Evolutionary conservation across 2,797 vertebrate genomes (phyloP).

Genomic region (Salarias fasciatus): DNA sequence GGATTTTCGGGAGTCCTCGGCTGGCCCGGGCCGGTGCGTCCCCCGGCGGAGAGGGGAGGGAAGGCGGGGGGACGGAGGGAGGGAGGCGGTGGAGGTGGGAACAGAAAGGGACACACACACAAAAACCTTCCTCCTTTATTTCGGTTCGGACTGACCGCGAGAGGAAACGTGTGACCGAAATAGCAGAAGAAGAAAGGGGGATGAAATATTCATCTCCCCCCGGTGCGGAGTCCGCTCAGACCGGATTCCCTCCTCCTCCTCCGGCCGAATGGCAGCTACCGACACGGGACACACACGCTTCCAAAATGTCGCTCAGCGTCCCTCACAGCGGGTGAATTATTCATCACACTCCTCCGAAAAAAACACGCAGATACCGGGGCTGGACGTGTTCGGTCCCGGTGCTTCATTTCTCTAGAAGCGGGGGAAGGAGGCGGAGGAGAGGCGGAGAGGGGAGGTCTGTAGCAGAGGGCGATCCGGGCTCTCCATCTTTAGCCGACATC

Average conservation of each 20-base stretch:
- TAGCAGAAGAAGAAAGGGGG: conserved; percentile 32
- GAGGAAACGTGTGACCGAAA: conserved; percentile 47
- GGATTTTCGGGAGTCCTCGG: conserved; percentile 69
- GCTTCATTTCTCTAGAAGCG: neutral
- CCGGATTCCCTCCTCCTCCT: conserved; percentile 65
- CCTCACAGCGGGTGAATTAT: conserved; percentile 47
- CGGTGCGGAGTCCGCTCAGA: conserved; percentile 55
- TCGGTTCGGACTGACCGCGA: conserved; percentile 17
- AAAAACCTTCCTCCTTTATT: conserved; percentile 14
- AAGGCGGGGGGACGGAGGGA: neutral
- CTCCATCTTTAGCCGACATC: conserved; percentile 81
- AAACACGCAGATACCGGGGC: too few species aligned
- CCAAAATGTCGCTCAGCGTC: conserved; percentile 61
- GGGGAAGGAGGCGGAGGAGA: neutral
- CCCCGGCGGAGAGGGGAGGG: conserved; percentile 17
- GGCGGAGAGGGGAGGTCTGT: conserved; percentile 10
- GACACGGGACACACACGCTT: conserved; percentile 62
- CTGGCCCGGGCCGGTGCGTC: conserved; percentile 74
- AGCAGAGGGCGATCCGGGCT: conserved; percentile 53
- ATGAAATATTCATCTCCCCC: conserved; percentile 66
- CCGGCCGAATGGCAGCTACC: conserved; percentile 51
- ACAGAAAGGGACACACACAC: conserved; percentile 13
- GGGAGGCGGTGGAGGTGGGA: neutral
- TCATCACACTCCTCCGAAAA: conserved; percentile 34
- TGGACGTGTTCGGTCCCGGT: too few species aligned